Conservation (phyloP, 2,888 invertebrate species). For the Lydus trimaculatus region DNA sequence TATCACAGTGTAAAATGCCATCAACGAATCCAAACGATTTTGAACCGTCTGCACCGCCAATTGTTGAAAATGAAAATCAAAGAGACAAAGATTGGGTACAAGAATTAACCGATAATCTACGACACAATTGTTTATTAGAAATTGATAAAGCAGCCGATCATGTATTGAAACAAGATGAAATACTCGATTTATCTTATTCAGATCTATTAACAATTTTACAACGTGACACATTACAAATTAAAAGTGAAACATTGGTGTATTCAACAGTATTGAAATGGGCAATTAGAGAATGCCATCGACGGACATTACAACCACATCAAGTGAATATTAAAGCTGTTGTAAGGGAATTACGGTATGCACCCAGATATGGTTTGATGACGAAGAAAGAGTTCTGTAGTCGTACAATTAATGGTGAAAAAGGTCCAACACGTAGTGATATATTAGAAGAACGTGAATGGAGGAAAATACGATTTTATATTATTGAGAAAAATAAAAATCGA, state of each 20-base stretch:
- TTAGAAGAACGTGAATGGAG: slow-evolving; percentile 64
- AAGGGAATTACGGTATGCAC: slow-evolving; percentile 52
- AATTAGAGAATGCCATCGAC: slow-evolving; percentile 65
- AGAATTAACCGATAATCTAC: slow-evolving; percentile 67
- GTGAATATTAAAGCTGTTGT: slow-evolving; percentile 64
- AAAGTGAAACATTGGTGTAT: slow-evolving; percentile 69
- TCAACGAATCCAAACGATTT: slow-evolving; percentile 47
- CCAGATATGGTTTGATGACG: slow-evolving; percentile 71
- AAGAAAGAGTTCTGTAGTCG: slow-evolving; percentile 67
- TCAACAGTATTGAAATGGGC: slow-evolving; percentile 71
- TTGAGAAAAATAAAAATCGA: slow-evolving; percentile 50
- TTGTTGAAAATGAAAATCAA: slow-evolving; percentile 52
- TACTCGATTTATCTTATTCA: slow-evolving; percentile 70
- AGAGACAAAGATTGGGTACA: slow-evolving; percentile 52
- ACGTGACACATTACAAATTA: slow-evolving; percentile 72
- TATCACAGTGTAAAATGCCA: slow-evolving; percentile 55
- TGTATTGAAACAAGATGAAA: slow-evolving; percentile 65
- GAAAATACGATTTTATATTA: slow-evolving; percentile 52
- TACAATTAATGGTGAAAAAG: slow-evolving; percentile 50
- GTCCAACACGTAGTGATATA: slow-evolving; percentile 64
- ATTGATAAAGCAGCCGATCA: slow-evolving; percentile 67
- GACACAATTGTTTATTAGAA: slow-evolving; percentile 71
- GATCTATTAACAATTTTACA: slow-evolving; percentile 71
- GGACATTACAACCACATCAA: slow-evolving; percentile 62
- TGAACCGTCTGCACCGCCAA: slow-evolving; percentile 57